These are phyloP conservation scores for Apistogramma diplotaenia DNA, from an alignment of 2,113 vertebrate genomes.

Conservation along the genomic window DNA sequence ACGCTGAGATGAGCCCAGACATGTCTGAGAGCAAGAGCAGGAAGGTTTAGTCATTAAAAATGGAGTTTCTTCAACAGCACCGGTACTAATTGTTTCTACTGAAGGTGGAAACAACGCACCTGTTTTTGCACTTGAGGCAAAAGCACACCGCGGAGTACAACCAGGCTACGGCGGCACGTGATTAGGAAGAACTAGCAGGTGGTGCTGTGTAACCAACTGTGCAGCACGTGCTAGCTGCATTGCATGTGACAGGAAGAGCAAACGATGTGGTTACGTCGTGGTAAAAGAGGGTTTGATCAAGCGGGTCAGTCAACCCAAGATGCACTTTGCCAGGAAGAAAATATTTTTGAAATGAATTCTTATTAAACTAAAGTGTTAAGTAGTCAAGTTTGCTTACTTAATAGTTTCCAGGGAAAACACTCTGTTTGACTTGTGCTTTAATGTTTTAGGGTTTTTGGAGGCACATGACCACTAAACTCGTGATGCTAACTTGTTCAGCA, in stretches of 20 bases:
- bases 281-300: not conserved
- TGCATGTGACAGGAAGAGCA: not conserved
- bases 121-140: not conserved
- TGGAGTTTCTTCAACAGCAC: too few relatives aligned
- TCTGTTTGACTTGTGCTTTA: not conserved
- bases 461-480: not conserved
- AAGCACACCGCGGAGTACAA: not conserved
- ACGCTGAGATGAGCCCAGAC: too few relatives aligned
- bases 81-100: too few relatives aligned
- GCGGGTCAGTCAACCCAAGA: not conserved
- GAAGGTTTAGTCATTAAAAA: too few relatives aligned
- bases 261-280: not conserved
- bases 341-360: not conserved
- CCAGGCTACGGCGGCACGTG: not conserved
- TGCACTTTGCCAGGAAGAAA: not conserved
- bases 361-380: accelerated
- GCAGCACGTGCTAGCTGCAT: not conserved
- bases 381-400: too few relatives aligned
- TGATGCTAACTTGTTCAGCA: not conserved
- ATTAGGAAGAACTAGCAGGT: not conserved
- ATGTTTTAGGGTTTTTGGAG: not conserved
- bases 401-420: not conserved
- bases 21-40: too few relatives aligned
- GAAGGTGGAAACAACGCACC: not conserved
- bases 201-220: not conserved